Evolutionary conservation across 2,113 vertebrate genomes (phyloP).

Genomic region (Calyptomena viridis): DNA sequence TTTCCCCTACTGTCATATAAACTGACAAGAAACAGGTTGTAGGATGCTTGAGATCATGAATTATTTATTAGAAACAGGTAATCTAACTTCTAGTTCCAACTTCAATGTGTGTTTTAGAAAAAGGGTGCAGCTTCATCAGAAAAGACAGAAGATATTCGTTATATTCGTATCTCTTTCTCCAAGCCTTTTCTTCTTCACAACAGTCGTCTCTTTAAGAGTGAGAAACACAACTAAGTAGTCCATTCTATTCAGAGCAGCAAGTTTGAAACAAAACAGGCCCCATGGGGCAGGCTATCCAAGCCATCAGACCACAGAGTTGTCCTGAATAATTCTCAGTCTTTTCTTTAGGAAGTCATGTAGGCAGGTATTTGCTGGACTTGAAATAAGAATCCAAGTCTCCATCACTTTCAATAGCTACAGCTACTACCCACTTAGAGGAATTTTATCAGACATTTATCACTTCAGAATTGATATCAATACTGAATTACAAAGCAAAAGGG

Average conservation of each 20-base stretch:
- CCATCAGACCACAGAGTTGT: neutral
- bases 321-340: neutral
- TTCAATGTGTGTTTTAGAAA: neutral
- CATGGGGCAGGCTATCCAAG: neutral
- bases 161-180: neutral
- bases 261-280: slow-evolving; percentile 12
- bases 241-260: neutral
- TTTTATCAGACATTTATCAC: neutral
- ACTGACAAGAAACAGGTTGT: neutral
- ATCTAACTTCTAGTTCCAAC: neutral
- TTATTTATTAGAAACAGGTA: neutral
- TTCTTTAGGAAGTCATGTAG: neutral
- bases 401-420: neutral
- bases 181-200: neutral
- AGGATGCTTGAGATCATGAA: neutral
- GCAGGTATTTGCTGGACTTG: neutral
- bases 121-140: neutral
- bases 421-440: neutral
- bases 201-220: neutral
- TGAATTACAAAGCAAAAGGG: neutral
- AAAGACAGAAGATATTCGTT: neutral
- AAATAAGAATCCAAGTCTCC: neutral
- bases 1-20: neutral
- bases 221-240: neutral
- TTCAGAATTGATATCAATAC: neutral